phyloP scores from a whole-genome alignment of 1,140 invertebrate genomes.

The Drosophila arizonae region DNA sequence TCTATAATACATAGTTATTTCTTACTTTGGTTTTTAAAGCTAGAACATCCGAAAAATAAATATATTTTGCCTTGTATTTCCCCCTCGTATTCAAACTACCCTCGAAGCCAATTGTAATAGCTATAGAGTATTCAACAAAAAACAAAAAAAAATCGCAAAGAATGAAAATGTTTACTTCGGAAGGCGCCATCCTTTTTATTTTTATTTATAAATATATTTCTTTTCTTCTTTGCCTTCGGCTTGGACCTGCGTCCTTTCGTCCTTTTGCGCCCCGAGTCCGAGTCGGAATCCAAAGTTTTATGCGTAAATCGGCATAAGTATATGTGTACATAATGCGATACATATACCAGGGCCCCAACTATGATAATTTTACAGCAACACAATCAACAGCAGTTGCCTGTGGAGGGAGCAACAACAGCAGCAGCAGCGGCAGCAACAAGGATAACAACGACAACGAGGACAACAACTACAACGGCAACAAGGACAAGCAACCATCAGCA shows the following conservation, averaged over 20 bases:
- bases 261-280: slow-evolving; percentile 27
- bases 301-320: slow-evolving; percentile 75
- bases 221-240: slow-evolving; percentile 39
- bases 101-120: neutral
- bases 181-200: slow-evolving; percentile 68
- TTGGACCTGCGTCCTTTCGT: slow-evolving; percentile 27
- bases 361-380: slow-evolving; percentile 74
- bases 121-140: slow-evolving; percentile 22
- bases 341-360: slow-evolving; percentile 44
- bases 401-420: neutral
- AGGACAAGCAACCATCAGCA: slow-evolving; percentile 44
- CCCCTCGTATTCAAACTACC: neutral
- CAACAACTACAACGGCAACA: slow-evolving; percentile 27
- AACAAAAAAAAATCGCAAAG: slow-evolving; percentile 56
- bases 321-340: slow-evolving; percentile 77
- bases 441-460: neutral
- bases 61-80: too few relatives aligned
- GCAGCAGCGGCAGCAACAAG: neutral
- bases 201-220: slow-evolving; percentile 20
- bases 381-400: slow-evolving; percentile 18
- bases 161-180: slow-evolving; percentile 69
- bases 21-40: too few relatives aligned
- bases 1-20: too few relatives aligned
- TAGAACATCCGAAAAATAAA: too few relatives aligned
- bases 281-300: slow-evolving; percentile 31